Conservation (phyloP, 2,888 invertebrate genomes). For the Andrena dorsata region DNA sequence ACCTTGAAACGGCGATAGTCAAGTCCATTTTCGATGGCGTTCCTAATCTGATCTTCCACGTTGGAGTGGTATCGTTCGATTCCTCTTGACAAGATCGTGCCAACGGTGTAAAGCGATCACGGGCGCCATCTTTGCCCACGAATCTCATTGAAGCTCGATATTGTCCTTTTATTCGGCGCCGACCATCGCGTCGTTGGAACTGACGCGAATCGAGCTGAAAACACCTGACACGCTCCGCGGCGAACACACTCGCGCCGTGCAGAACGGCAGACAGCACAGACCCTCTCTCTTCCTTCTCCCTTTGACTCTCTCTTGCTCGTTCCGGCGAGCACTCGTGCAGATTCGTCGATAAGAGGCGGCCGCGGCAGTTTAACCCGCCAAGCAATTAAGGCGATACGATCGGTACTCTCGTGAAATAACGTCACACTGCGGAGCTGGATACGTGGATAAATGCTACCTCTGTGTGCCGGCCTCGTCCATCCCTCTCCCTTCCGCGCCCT, state of each 20-base stretch:
- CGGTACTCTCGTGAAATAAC: slow-evolving; percentile 80
- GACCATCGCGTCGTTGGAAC: slow-evolving; percentile 40
- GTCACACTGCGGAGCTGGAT: slow-evolving; percentile 75
- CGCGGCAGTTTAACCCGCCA: slow-evolving; percentile 82
- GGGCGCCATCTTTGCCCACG: slow-evolving; percentile 4
- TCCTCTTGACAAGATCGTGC: too few relatives aligned
- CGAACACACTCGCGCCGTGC: slow-evolving; percentile 1
- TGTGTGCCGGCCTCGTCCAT: slow-evolving; percentile 28
- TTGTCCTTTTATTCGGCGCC: slow-evolving; percentile 28
- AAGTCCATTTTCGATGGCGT: too few relatives aligned
- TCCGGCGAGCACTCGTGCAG: slow-evolving; percentile 74
- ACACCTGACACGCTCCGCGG: slow-evolving; percentile 65
- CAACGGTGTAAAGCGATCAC: slow-evolving; percentile 32
- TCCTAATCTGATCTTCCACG: too few relatives aligned
- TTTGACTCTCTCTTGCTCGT: slow-evolving; percentile 51
- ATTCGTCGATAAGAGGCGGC: slow-evolving; percentile 79
- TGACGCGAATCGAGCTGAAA: slow-evolving; percentile 66
- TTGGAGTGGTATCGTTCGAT: too few relatives aligned
- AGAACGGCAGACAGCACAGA: slow-evolving; percentile 37
- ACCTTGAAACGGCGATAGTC: too few relatives aligned
- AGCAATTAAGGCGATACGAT: slow-evolving; percentile 83
- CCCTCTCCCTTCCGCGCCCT: slow-evolving; percentile 32
- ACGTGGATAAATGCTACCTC: slow-evolving; percentile 68
- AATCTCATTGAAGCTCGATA: slow-evolving; percentile 8
- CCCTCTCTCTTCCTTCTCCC: slow-evolving; percentile 7